These are phyloP conservation scores for Eucriotettix oculatus DNA, from an alignment of 2,888 invertebrate species.

Conservation along the genomic window DNA sequence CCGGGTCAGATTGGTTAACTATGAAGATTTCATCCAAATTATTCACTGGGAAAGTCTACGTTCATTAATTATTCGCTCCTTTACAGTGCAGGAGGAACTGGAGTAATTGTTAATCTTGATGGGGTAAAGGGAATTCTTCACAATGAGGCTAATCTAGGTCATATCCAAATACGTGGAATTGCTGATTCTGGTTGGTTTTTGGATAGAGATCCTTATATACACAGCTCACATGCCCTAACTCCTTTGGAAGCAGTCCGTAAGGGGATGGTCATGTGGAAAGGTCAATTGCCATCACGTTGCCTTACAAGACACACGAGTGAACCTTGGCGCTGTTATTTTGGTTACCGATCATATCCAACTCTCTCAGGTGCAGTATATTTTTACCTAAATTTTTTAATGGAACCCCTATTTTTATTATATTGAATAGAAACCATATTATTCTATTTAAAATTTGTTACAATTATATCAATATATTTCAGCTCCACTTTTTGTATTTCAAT, in stretches of 20 bases:
- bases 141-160: conserved; percentile 32
- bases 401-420: too few species aligned
- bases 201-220: conserved; percentile 59
- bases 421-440: too few species aligned
- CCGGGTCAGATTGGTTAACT: background rate
- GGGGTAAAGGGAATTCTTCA: conserved; percentile 56
- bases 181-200: conserved; percentile 93
- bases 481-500: conserved; percentile 86
- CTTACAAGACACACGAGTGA: conserved; percentile 47
- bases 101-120: conserved; percentile 85
- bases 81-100: conserved; percentile 81
- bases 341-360: conserved; percentile 72
- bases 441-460: background rate
- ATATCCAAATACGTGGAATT: conserved; percentile 62
- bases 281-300: conserved; percentile 64
- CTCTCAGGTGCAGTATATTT: conserved; percentile 39
- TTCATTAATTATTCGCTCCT: background rate
- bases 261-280: conserved; percentile 65
- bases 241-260: conserved; percentile 49
- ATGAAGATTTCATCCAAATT: too few species aligned
- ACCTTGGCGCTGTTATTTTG: conserved; percentile 86
- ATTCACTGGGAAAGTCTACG: too few species aligned
- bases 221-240: conserved; percentile 31
- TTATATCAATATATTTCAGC: conserved; percentile 31
- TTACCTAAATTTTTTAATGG: too few species aligned